Percentiles rank a stretch among this genome's conserved stretches.
Conservation (phyloP, 1,140 invertebrate genomes). For the Dryas iulia region DNA sequence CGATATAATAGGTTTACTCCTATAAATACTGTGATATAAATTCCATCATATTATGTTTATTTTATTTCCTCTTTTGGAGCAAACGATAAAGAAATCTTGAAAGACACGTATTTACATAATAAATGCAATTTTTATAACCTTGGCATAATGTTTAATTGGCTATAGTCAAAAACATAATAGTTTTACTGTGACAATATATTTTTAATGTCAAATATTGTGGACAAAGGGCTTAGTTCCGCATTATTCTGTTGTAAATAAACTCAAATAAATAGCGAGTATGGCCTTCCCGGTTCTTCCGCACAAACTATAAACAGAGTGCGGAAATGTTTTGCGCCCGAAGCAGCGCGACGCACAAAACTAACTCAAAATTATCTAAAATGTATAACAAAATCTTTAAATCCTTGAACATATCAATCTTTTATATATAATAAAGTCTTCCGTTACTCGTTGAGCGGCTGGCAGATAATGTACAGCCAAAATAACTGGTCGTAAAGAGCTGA, state of each 20-base stretch:
- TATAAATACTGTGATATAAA: neutral
- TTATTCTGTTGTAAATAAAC: slow-evolving; percentile 35
- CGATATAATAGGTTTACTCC: neutral
- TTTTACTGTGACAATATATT: no score
- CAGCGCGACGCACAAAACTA: slow-evolving; percentile 11
- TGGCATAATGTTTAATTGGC: neutral
- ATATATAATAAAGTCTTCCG: no score
- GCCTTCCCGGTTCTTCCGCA: slow-evolving; percentile 66
- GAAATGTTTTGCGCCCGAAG: slow-evolving; percentile 48
- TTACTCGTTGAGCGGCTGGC: no score
- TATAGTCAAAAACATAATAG: neutral
- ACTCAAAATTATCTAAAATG: slow-evolving; percentile 13
- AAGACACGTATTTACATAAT: neutral
- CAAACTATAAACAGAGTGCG: slow-evolving; percentile 66
- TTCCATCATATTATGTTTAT: neutral
- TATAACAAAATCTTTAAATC: neutral
- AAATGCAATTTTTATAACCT: neutral
- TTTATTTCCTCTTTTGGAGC: neutral
- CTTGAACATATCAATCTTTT: neutral
- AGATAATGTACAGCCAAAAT: no score
- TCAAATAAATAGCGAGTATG: slow-evolving; percentile 45
- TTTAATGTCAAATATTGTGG: slow-evolving; percentile 3
- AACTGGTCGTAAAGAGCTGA: no score
- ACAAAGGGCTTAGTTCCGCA: slow-evolving; percentile 33
- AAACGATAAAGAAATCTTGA: neutral